Conservation (phyloP, 2,113 vertebrate species). For the Falcunculus frontatus region DNA sequence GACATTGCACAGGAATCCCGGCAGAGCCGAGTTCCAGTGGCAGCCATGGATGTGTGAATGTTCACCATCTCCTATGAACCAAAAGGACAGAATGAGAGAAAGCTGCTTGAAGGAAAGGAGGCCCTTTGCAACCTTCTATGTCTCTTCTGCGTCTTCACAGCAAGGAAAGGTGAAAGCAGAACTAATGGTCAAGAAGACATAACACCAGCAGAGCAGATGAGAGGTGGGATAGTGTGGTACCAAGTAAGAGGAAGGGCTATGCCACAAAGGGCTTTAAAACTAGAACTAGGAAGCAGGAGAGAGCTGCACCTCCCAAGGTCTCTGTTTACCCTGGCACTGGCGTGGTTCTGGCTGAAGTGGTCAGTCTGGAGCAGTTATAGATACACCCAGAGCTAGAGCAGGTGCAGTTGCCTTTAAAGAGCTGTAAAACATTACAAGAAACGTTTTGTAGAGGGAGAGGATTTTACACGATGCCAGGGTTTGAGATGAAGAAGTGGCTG, state of each 20-base stretch:
- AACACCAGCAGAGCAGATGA: neutral
- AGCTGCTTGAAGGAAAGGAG: neutral
- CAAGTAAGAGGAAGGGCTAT: neutral
- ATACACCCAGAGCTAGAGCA: neutral
- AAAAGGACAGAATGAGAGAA: neutral
- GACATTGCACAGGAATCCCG: neutral
- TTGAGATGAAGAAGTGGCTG: neutral
- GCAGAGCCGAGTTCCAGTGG: neutral
- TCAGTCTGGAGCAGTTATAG: neutral
- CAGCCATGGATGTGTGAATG: neutral
- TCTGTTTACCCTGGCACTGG: neutral
- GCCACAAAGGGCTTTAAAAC: neutral
- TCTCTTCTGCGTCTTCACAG: neutral
- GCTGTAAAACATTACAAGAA: neutral
- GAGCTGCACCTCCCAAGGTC: neutral
- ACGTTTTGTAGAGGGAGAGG: neutral
- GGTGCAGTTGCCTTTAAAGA: neutral
- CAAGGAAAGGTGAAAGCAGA: neutral
- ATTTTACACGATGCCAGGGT: neutral
- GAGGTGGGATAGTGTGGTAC: neutral
- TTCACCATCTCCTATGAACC: rapidly evolving
- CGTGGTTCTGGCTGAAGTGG: neutral
- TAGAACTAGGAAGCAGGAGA: neutral
- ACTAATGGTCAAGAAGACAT: neutral
- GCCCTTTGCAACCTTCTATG: neutral